Evolutionary conservation across 1,140 invertebrate genomes (phyloP).

Genomic region (Halesus radiatus): DNA sequence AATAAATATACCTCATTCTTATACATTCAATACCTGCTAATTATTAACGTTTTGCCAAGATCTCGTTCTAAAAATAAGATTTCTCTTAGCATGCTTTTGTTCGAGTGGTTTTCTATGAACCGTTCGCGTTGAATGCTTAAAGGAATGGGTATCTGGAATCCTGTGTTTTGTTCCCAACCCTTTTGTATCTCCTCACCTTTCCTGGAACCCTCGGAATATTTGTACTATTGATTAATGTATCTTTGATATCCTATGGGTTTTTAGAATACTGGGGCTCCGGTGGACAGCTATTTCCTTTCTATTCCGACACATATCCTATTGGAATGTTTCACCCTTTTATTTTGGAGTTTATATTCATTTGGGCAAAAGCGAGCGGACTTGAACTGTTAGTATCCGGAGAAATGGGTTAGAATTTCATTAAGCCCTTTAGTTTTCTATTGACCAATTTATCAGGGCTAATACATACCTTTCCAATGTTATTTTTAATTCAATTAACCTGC

Average conservation of each 20-base stretch:
- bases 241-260: conserved; percentile 15
- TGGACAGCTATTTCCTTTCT: conserved; percentile 10
- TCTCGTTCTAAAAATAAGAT: no score
- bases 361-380: background rate
- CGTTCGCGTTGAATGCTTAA: background rate
- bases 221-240: conserved; percentile 36
- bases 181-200: conserved; percentile 25
- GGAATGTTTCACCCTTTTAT: background rate
- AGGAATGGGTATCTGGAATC: conserved; percentile 1
- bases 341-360: conserved; percentile 14
- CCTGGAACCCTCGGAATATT: conserved; percentile 10
- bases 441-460: no score
- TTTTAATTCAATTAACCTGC: no score
- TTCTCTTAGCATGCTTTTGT: background rate
- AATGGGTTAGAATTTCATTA: no score
- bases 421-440: no score
- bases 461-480: no score
- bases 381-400: no score
- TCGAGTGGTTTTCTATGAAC: background rate
- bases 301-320: background rate
- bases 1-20: no score
- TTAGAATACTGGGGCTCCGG: background rate
- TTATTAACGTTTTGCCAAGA: no score
- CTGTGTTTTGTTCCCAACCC: conserved; percentile 23
- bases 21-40: no score